Evolutionary conservation across 2,888 invertebrate species (phyloP).

Genomic region (Drosophila emarginata): DNA sequence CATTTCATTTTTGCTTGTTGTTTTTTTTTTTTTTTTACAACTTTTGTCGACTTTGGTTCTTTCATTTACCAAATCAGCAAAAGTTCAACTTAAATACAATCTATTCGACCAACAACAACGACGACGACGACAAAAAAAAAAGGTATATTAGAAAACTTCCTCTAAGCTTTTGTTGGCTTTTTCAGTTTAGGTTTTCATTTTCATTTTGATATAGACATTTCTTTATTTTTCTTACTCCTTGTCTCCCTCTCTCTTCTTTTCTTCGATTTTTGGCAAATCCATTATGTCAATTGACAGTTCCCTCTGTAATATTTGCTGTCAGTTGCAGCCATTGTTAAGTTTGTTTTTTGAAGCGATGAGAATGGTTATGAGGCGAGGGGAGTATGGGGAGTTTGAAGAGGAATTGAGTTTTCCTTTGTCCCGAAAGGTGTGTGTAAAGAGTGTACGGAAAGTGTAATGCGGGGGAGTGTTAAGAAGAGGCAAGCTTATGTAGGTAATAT

Average conservation of each 20-base stretch:
- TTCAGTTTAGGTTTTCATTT: slow-evolving; percentile 57
- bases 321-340: slow-evolving; percentile 80
- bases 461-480: slow-evolving; percentile 1
- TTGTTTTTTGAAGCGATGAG: slow-evolving; percentile 45
- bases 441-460: slow-evolving; percentile 11
- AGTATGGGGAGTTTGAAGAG: slow-evolving; percentile 15
- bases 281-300: slow-evolving; percentile 82
- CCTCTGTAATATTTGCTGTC: slow-evolving; percentile 82
- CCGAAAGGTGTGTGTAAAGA: slow-evolving; percentile 27
- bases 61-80: slow-evolving; percentile 34
- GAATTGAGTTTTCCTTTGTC: slow-evolving; percentile 24
- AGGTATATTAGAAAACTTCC: slow-evolving; percentile 52
- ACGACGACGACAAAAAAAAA: too few species aligned
- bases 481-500: slow-evolving; percentile 3
- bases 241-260: not conserved
- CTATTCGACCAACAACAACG: slow-evolving; percentile 15
- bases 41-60: not conserved
- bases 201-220: slow-evolving; percentile 35
- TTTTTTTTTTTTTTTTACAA: not conserved
- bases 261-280: slow-evolving; percentile 72
- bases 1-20: not conserved
- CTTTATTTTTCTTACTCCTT: slow-evolving; percentile 43
- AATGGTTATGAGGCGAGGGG: not conserved
- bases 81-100: slow-evolving; percentile 63
- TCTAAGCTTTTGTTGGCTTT: slow-evolving; percentile 66